Evolutionary conservation across 1,140 invertebrate species (phyloP), one percentile per base, ranked within the genome.

Genomic region (Drosophila nasuta): DNA sequence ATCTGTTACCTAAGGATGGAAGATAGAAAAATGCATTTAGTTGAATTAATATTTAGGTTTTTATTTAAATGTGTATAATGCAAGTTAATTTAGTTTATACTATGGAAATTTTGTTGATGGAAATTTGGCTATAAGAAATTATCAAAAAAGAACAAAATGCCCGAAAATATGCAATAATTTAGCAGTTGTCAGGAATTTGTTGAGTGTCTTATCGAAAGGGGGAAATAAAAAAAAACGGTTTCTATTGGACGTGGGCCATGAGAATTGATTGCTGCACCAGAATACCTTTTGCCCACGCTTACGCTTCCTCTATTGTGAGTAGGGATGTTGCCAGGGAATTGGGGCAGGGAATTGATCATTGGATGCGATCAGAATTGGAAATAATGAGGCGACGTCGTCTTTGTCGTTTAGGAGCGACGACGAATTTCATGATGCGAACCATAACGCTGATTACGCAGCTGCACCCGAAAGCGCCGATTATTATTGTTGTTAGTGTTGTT

Each of bases 371-470:
- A 15, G 35, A 11, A 13, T 20, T 48, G 28, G n/a, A 10, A 48
- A 17, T 33, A 7, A 8, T 41, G 1, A 11, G 8, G 11, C 4
- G 30, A 60, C 38, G 33, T 33, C 33, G 38, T 3, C 35, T 15
- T 1, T 17, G 48, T 10, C 54, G 52, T 11, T 58, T 86, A 91
- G 20, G 80, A 57, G 30, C 89, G 77, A 81, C 90, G 82, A 74
- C 90, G 90, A 35, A 91, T 91, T 54, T 91, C 90, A 88, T 91
- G 90, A 79, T 90, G 75, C 49, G 90, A 91, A 11, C 86, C 83
- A 66, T 78, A 79, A 10, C 91, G 82, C 66, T 88, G 86, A 70
- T 77, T 82, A 59, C 90, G 79, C 74, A 92, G 76, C 60, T 91
- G 91, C 57, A 91, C 67, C 35, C 90, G 82, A 82, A 91, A 91